A percentile compares a stretch with the other conserved stretches of the same genome.
Conservation (phyloP, 2,888 invertebrate genomes). For the Dynastes hyllus region DNA sequence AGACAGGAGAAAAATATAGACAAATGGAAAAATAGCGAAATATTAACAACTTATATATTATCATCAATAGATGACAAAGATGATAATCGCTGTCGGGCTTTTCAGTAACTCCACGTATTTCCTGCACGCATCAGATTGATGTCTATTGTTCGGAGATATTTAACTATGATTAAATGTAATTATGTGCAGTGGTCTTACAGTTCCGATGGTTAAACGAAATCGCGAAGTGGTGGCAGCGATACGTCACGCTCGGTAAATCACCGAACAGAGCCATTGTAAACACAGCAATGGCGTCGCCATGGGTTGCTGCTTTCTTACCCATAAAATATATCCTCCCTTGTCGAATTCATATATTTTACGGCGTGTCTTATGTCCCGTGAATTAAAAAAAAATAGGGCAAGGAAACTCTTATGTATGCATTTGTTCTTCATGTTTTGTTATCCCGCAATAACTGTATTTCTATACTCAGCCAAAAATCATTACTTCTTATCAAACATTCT, state of each 20-base stretch:
- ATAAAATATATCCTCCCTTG: constrained; percentile 54
- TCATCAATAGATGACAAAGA: no score
- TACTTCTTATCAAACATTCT: no score
- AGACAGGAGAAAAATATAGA: no score
- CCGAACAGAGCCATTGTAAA: constrained; percentile 58
- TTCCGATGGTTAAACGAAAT: constrained; percentile 56
- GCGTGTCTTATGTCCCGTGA: constrained; percentile 39
- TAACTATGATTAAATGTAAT: constrained; percentile 41
- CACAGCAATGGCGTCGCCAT: constrained; percentile 58
- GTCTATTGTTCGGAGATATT: constrained; percentile 15
- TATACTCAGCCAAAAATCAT: no score
- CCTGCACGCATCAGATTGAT: neutral
- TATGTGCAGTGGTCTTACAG: constrained; percentile 44
- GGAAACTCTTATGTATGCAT: constrained; percentile 9
- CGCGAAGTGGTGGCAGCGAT: constrained; percentile 60
- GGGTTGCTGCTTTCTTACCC: constrained; percentile 57
- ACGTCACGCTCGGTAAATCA: constrained; percentile 62
- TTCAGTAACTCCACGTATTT: neutral
- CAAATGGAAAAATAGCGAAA: no score
- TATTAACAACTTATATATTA: no score
- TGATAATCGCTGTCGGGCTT: no score
- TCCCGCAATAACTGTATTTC: neutral
- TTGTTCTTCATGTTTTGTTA: neutral
- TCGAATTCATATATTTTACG: constrained; percentile 50
- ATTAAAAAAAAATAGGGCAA: constrained; percentile 38